Percentiles rank a stretch among this genome's conserved stretches.
Evolutionary conservation across 2,113 vertebrate genomes (phyloP).

Genomic region (Peucedramus taeniatus): DNA sequence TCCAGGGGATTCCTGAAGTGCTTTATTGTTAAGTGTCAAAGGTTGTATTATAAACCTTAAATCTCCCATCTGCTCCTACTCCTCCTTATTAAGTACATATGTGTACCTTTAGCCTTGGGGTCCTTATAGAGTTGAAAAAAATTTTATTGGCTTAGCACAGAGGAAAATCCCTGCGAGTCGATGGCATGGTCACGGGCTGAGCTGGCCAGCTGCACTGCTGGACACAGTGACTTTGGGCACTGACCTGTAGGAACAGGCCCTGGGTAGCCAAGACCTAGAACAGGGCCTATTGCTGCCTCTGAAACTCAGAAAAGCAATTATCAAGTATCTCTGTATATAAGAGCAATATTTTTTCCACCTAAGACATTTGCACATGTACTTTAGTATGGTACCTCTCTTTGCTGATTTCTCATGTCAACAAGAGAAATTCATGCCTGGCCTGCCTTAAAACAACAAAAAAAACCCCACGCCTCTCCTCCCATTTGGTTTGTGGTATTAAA

Average conservation of each 20-base stretch:
- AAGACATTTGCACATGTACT: background rate
- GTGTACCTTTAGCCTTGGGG: background rate
- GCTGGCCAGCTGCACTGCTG: background rate
- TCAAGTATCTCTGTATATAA: background rate
- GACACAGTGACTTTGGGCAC: background rate
- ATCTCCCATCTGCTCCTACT: background rate
- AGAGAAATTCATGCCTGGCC: background rate
- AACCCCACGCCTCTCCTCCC: rapidly evolving
- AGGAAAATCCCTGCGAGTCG: rapidly evolving
- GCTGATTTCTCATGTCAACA: background rate
- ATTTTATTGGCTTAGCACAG: background rate
- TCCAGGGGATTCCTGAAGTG: background rate
- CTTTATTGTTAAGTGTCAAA: background rate
- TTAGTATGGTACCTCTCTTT: background rate
- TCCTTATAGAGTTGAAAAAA: background rate
- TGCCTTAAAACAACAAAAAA: background rate
- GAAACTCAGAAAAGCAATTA: background rate
- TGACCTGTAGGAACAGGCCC: rapidly evolving
- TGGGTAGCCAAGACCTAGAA: background rate
- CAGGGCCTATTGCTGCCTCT: background rate
- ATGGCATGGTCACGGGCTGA: background rate
- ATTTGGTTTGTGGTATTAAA: background rate
- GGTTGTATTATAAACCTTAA: background rate
- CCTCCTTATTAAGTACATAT: background rate
- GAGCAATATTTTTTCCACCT: background rate